A percentile compares a stretch with the other conserved stretches of the same genome.
Conservation (phyloP, 2,888 invertebrate genomes). For the Anoplius nigerrimus region DNA sequence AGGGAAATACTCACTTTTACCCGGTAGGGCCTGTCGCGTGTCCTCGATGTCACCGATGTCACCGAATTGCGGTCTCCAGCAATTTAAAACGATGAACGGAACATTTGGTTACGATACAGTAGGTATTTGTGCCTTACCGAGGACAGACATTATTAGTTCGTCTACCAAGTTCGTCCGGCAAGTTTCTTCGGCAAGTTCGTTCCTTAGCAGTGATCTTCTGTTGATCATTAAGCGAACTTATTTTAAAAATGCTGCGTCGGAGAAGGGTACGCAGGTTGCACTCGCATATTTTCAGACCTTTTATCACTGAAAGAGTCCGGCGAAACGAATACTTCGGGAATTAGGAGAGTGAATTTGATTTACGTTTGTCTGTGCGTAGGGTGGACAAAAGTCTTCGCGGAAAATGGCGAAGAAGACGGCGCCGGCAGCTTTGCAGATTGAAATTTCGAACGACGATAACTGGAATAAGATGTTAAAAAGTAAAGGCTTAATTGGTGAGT, state of each 20-base stretch:
- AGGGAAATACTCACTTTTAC: conserved; percentile 31
- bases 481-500: conserved; percentile 81
- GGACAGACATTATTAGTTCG: conserved; percentile 26
- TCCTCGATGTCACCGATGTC: conserved; percentile 65
- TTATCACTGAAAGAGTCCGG: too few species aligned
- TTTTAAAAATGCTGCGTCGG: conserved; percentile 58
- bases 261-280: conserved; percentile 54
- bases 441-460: conserved; percentile 89
- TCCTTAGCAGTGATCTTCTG: too few species aligned
- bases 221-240: too few species aligned
- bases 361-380: conserved; percentile 46
- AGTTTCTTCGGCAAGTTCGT: too few species aligned
- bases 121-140: conserved; percentile 6
- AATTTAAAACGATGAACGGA: conserved; percentile 23
- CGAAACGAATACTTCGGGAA: conserved; percentile 9
- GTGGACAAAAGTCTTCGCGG: conserved; percentile 56
- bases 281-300: neutral
- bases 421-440: conserved; percentile 86
- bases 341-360: too few species aligned
- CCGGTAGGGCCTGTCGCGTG: conserved; percentile 58
- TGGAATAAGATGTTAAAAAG: conserved; percentile 86
- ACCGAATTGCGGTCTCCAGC: conserved; percentile 41
- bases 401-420: conserved; percentile 86
- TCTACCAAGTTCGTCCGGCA: too few species aligned
- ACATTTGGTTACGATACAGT: conserved; percentile 32